Evolutionary conservation across 2,113 vertebrate genomes (phyloP), one percentile per base, ranked within the genome.

Genomic region (Tychaedon coryphoeus): DNA sequence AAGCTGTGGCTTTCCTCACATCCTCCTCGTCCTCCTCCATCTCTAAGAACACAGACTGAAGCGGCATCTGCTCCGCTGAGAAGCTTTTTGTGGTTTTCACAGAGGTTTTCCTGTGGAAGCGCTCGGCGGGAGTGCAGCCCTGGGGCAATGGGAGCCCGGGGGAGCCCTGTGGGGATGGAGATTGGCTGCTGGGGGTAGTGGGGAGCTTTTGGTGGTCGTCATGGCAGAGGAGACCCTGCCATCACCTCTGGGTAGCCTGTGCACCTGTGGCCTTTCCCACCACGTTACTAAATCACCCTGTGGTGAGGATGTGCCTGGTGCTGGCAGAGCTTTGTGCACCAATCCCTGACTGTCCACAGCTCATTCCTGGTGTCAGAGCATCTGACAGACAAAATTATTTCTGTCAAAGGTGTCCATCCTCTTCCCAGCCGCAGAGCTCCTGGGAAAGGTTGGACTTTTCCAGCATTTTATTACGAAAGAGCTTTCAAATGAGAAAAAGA

Each of bases 271-370:
- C 62, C 20, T 76, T 51, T 43, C 47, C n/a, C 6, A 1, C 58
- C 2, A 0, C 1, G 34, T 14, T 15, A 23, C 18, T 71, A 31
- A 38, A 1, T 31, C 61, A 8, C 25, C 12, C 31, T 0, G 1
- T 0, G 1, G 24, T 42, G 26, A 53, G 64, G 65, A 12, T 19
- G 42, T 45, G n/a, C 31, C 50, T 14, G 47, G 25, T 54, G 60
- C 80, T 1, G 2, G 66, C 64, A 42, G 42, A 77, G 36, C 64
- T 47, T 47, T 2, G 12, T 22, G 2, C 4, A 0, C 45, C 5
- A 0, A 45, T 5, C n/a, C 40, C 42, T 0, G 8, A 4, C 58
- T 75, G 38, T 29, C 51, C 2, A 0, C 79, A 58, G 53, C 57
- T 43, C 67, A 17, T 36, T 86, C 53, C 57, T 0, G 5, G 0